phyloP scores from a whole-genome alignment of 2,797 vertebrate genomes.

The Petrocephalus schoutedeni region DNA sequence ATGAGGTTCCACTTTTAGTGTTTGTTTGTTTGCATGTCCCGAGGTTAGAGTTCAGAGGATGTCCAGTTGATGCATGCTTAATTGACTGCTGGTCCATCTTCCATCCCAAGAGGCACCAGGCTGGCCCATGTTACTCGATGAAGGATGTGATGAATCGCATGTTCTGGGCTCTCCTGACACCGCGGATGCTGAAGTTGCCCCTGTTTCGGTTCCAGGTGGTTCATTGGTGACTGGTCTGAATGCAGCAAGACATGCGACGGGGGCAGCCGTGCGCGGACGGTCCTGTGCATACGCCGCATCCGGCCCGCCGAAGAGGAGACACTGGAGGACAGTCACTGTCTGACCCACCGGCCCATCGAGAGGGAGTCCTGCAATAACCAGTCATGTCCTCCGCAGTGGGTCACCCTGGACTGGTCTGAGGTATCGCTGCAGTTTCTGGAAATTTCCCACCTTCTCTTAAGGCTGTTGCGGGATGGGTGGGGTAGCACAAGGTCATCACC shows the following conservation, averaged over 20 bases:
- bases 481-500: background rate
- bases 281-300: conserved; percentile 87
- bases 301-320: conserved; percentile 89
- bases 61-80: background rate
- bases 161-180: background rate
- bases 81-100: background rate
- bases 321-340: conserved; percentile 79
- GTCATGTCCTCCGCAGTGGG: conserved; percentile 94
- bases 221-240: conserved; percentile 94
- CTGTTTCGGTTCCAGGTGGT: conserved; percentile 71
- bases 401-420: conserved; percentile 96
- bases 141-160: background rate
- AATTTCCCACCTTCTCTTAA: background rate
- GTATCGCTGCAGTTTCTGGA: conserved; percentile 55
- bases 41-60: too few species aligned
- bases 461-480: background rate
- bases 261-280: conserved; percentile 77
- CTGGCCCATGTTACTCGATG: background rate
- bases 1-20: too few species aligned
- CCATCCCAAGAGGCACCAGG: too few species aligned
- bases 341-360: conserved; percentile 88
- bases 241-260: conserved; percentile 94
- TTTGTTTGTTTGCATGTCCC: too few species aligned
- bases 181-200: background rate
- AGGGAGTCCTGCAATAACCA: conserved; percentile 92